Base-by-base conservation (phyloP, 2,797 vertebrate genomes). In the Pangasius larnaudii region DNA sequence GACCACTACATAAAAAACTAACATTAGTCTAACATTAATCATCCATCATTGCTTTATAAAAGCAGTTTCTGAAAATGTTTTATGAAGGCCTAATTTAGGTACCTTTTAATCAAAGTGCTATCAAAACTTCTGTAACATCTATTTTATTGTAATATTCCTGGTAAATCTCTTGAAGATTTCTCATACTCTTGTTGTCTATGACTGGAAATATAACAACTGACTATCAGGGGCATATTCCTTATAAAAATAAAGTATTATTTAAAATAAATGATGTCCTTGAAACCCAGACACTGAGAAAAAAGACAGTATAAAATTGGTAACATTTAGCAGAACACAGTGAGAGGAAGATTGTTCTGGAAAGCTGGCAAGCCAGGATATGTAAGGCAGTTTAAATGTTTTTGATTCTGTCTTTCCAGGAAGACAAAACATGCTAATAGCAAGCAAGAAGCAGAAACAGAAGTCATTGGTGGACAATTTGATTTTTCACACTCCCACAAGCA, bases 401-500 rank as follows among this genome's bases (percentile, higher is more conserved):
- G 16, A 53, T 69, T 86, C 56, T 85, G 24, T 79, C n/a, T 56
- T 79, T 56, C 77, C 77, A 79, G 77, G 51, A 79, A 79, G 5
- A 67, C 42, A 51, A 24, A 74, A 75, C 7, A 33, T 14, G 24
- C 61, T 86, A 65, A 86, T 39, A 77, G 59, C 49, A 82, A 24
- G 56, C 63, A 58, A 69, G 58, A 65, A 78, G 51, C 24, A 16
- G 27, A 51, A 46, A 8, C 80, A 75, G n/a, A 71, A 84, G 79
- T 79, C 49, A 79, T 9, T 49, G 24, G 10, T 16, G 42, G 78
- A 81, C 51, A 79, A 39, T 81, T 42, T 42, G 53, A 80, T 77
- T 89, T 87, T 22, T 85, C 42, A 78, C 42, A 39, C 30, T 81
- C 39, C 72, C 81, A 81, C 67, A 33, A 81, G 72, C 42, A 33